Base-by-base conservation (phyloP, 2,888 invertebrate species). In the Neocrepidodera transversa region DNA sequence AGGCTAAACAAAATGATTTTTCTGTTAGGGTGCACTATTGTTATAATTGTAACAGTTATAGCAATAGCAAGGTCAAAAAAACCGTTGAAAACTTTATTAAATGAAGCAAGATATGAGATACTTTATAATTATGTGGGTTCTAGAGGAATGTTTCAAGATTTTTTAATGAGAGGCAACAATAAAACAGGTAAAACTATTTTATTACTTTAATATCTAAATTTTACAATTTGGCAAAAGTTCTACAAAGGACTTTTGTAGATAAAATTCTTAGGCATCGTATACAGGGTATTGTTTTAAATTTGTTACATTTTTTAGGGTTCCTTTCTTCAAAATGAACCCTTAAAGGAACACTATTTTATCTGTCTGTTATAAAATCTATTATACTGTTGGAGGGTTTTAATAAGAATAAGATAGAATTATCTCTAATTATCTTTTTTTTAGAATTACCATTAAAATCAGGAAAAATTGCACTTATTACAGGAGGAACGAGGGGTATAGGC, bases 401-500 rank as follows among this genome's bases (percentile, higher is more conserved):
- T n/a, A n/a, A n/a, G n/a, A n/a, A n/a, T n/a, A n/a, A n/a, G n/a
- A n/a, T n/a, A n/a, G n/a, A n/a, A n/a, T n/a, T n/a, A n/a, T n/a
- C n/a, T n/a, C n/a, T n/a, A n/a, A n/a, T 23, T 5, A 23, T 23
- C 48, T 20, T 30, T 54, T 28, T 67, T 69, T 50, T 52, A 69
- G 71, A 70, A 47, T 61, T 73, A 17, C 62, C 64, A 4, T 6
- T 57, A 53, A 86, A 86, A 73, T 82, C 82, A 32, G 88, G 85
- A 52, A 86, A 87, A 80, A 81, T 91, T 56, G 93, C 91, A 60
- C 86, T 95, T 51, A 86, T 95, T 61, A 95, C 95, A 7, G 95
- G 95, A 42, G 95, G 94, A 1, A 89, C 92, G 56, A 84, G 92
- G 68, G 95, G 95, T 32, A 93, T 95, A 70, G 95, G 94, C 7